Evolutionary conservation across 2,113 vertebrate genomes (phyloP), one percentile per base, ranked within the genome.

Genomic region (Cyrtonyx montezumae): DNA sequence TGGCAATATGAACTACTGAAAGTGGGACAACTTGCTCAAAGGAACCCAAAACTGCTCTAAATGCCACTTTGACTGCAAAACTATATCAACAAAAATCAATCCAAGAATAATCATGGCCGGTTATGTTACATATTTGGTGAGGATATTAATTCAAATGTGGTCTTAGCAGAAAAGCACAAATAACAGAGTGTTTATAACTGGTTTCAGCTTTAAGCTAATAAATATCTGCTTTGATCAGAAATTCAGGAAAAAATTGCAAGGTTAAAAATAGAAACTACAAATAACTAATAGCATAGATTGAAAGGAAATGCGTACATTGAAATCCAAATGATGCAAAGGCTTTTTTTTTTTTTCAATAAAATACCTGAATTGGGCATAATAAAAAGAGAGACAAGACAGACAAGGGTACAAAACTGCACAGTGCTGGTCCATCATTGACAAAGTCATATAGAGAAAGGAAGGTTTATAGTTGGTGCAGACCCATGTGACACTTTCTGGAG

Each of bases 401-500:
- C 61, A 93, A 85, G 75, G 87, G 81, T 40, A 87, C 49, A 86
- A 95, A 96, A 66, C 26, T 90, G 87, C 62, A 75, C 51, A 77
- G 25, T 32, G 28, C 45, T 75, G 69, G 78, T 67, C 83, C 78
- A 79, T 93, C 71, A 77, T 3, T 88, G 94, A 95, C 82, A 88
- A 90, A 95, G 85, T 74, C 2, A 0, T 59, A 91, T 84, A 80
- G 46, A 94, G 88, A 95, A 96, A 92, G 28, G 66, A 79, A 91
- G 78, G 80, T 95, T 96, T 96, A 79, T 94, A 91, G 91, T 90
- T 94, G 80, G 48, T 94, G 68, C 90, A 81, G 94, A 95, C 94
- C 88, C 73, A 0, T 82, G 68, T 96, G 95, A 96, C 95, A 92
- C 83, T 94, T 97, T 92, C 83, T 96, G 81, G 82, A 96, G 93